These are phyloP conservation scores for Monoplex corrugatus DNA, from an alignment of 2,888 invertebrate genomes.

Conservation along the genomic window DNA sequence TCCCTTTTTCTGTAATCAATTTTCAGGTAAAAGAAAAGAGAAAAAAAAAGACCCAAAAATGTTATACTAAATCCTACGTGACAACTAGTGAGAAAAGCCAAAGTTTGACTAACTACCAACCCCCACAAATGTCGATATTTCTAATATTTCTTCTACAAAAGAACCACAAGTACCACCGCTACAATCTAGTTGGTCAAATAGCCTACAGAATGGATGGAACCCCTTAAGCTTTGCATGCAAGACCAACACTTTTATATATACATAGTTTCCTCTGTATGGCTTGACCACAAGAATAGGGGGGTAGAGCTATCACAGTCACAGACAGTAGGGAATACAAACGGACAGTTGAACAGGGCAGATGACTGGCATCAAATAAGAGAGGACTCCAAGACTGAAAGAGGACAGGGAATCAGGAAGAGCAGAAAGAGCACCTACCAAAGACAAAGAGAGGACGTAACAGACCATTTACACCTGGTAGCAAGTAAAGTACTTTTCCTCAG, in stretches of 20 bases:
- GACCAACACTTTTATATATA: neutral
- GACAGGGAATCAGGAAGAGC: neutral
- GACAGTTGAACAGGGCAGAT: neutral
- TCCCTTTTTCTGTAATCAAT: too few species aligned
- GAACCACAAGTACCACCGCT: neutral
- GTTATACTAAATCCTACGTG: too few species aligned
- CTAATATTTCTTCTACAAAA: neutral
- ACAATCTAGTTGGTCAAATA: neutral
- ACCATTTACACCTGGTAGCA: neutral
- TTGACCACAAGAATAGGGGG: neutral
- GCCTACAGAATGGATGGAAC: neutral
- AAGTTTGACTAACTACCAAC: too few species aligned
- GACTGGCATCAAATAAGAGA: neutral
- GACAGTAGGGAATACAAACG: constrained; percentile 10
- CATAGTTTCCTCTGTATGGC: neutral
- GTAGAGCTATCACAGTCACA: constrained; percentile 5
- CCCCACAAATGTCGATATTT: too few species aligned
- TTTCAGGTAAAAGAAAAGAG: too few species aligned
- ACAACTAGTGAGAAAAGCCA: too few species aligned
- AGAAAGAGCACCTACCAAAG: neutral
- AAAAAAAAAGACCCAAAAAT: too few species aligned
- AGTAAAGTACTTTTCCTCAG: neutral
- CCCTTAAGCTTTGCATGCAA: neutral
- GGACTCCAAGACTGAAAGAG: neutral
- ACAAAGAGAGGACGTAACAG: neutral